Base-by-base conservation (phyloP, 2,888 invertebrate species). In the Congeria kusceri region DNA sequence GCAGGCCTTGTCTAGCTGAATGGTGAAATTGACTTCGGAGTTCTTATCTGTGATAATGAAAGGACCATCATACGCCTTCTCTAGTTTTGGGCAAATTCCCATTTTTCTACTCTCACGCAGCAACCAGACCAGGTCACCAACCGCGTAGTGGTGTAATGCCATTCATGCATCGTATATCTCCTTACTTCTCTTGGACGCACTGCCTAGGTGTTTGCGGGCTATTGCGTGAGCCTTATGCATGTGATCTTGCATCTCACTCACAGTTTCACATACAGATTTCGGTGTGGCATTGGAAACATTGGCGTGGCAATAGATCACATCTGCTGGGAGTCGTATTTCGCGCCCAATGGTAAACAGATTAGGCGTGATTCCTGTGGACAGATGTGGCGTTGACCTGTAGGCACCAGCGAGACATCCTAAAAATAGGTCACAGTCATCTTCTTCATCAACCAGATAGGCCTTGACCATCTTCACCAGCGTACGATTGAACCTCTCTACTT, bases 341-440 rank as follows among this genome's bases (percentile, higher is more conserved):
- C 47, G 56, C 5, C 83, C 77, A 39, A 65, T 76, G 25, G 77
- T 61, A 13, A 78, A 28, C 4, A 47, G 29, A 28, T 78, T 57
- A 0, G 80, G 84, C n/a, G 75, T 67, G 15, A 67, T 58, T 28
- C 80, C 72, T 18, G 85, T 85, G 23, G 70, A 68, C 27, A 77
- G 72, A 61, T 83, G 85, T 3, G 58, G 29, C 13, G 80, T 66
- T 13, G 49, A 67, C 7, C 76, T 62, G 28, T 82, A 81, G 0
- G 81, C 75, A 25, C 75, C 56, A n/a, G 75, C 59, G 1, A 80
- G 15, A 32, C 57, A 78, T 32, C 74, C 77, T 2, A 81, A 59
- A 47, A 67, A 66, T 56, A 62, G 56, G 56, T 85, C 80, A 82
- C 84, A 84, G 49, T 84, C 75, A 4, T 39, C 69, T 46, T 83